Percentiles rank a stretch among this genome's conserved stretches.
phyloP scores from a whole-genome alignment of 2,113 vertebrate genomes.

The Scatophagus argus region DNA sequence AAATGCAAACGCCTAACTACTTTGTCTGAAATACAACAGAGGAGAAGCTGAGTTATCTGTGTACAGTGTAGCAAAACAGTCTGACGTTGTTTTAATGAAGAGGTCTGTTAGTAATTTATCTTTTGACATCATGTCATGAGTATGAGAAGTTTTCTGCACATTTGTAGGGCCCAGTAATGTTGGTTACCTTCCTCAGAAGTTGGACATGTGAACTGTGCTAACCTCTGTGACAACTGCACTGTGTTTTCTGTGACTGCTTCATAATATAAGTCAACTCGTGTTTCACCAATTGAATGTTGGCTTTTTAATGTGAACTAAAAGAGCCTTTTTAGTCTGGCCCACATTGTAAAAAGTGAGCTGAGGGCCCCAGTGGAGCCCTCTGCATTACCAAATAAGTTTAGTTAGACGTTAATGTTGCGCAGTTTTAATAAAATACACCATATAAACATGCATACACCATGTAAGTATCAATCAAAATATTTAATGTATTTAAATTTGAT shows the following conservation, averaged over 20 bases:
- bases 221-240: no score
- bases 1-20: not conserved
- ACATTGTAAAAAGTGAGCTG: no score
- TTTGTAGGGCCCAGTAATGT: not conserved
- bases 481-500: not conserved
- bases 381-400: not conserved
- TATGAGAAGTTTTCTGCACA: not conserved
- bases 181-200: not conserved
- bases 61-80: not conserved
- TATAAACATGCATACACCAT: no score
- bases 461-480: not conserved
- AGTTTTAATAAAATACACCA: not conserved
- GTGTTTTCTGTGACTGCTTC: no score
- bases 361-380: not conserved
- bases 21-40: not conserved
- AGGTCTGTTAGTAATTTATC: not conserved
- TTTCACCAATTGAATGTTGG: no score
- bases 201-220: no score
- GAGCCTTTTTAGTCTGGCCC: no score
- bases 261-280: no score
- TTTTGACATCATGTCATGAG: conserved; percentile 1
- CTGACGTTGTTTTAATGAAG: not conserved
- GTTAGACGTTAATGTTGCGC: not conserved
- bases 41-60: not conserved
- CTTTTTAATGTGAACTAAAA: no score